Percentiles rank a stretch among this genome's conserved stretches.
These are phyloP conservation scores for Drosophila stalkeri DNA, from an alignment of 2,888 invertebrate species.

Conservation along the genomic window DNA sequence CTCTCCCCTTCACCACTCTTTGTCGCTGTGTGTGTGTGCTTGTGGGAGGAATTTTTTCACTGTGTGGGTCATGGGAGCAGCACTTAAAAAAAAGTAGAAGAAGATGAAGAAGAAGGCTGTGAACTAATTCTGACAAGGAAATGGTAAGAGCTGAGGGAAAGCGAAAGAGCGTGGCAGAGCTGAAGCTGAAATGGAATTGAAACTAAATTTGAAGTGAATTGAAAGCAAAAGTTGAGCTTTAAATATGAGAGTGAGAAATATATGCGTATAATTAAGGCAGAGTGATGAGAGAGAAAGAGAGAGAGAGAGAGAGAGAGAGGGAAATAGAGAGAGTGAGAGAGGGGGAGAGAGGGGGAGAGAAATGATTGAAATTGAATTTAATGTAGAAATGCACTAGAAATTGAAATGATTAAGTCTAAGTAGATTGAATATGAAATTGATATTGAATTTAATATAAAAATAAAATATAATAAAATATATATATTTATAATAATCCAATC, in stretches of 20 bases:
- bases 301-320: too few relatives aligned
- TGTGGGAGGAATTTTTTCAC: neutral
- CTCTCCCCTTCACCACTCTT: neutral
- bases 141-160: neutral
- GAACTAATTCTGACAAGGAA: constrained; percentile 54
- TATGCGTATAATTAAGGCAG: neutral
- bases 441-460: neutral
- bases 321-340: neutral
- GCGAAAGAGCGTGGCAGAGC: neutral
- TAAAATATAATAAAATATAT: neutral
- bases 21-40: neutral
- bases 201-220: constrained; percentile 8
- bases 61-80: constrained; percentile 56
- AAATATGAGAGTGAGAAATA: neutral
- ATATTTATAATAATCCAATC: too few relatives aligned
- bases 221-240: neutral
- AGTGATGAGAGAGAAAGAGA: neutral
- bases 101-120: constrained; percentile 26
- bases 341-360: neutral
- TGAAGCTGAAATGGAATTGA: neutral
- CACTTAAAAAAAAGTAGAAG: constrained; percentile 1
- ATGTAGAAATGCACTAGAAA: neutral
- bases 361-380: neutral
- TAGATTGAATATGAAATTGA: neutral
- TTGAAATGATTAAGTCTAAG: neutral